These are phyloP conservation scores for Strigamia crassipes DNA, from an alignment of 2,888 invertebrate species.

Conservation along the genomic window DNA sequence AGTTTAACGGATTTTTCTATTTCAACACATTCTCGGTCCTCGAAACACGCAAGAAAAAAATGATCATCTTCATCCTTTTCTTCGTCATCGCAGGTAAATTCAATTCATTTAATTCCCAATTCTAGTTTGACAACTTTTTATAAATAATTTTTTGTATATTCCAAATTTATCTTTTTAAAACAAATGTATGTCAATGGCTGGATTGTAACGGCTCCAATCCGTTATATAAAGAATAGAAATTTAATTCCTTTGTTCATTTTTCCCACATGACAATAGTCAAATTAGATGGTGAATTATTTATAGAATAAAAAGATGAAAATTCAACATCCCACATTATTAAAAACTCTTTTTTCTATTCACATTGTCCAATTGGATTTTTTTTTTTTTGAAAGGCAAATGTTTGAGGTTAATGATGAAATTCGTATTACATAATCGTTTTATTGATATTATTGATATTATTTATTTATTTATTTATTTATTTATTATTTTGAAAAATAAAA, in stretches of 20 bases:
- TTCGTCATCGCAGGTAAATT: not conserved
- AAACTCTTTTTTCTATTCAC: not conserved
- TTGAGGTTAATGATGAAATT: not conserved
- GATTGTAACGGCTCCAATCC: not conserved
- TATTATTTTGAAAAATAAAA: too few species aligned
- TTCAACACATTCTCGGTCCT: not conserved
- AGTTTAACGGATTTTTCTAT: not conserved
- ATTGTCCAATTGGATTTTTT: not conserved
- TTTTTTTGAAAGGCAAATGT: not conserved
- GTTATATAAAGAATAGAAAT: not conserved
- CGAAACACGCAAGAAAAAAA: not conserved
- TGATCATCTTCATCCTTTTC: not conserved
- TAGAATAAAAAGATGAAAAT: not conserved
- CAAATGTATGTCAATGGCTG: conserved; percentile 5
- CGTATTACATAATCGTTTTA: not conserved
- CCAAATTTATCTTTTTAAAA: not conserved
- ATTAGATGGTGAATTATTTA: not conserved
- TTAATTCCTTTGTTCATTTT: conserved; percentile 22
- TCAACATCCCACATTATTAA: not conserved
- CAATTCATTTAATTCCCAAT: not conserved
- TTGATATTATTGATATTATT: too few species aligned
- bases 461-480: too few species aligned
- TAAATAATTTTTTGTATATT: not conserved
- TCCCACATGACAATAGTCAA: not conserved
- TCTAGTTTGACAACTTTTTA: not conserved